A percentile compares a stretch with the other conserved stretches of the same genome.
Conservation (phyloP, 2,797 vertebrate species). For the Notolepis coatsorum region DNA sequence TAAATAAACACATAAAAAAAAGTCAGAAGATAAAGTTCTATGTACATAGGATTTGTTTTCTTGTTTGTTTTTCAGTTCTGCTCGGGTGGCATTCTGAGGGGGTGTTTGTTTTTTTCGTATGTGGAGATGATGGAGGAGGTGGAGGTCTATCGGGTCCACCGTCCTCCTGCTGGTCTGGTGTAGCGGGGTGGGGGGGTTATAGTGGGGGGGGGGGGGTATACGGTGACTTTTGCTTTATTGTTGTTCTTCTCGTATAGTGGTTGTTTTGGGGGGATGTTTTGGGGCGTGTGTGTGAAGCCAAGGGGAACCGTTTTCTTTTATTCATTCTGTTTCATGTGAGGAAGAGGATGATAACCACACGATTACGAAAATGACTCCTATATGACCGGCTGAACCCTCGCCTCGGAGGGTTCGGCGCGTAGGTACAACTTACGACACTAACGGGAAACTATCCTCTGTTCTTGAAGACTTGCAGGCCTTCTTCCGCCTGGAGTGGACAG, state of each 20-base stretch:
- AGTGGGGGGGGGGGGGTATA: background rate
- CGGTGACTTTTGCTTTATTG: slow-evolving; percentile 73
- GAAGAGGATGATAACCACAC: too few species aligned
- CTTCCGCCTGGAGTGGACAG: slow-evolving; percentile 80
- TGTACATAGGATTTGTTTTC: slow-evolving; percentile 76
- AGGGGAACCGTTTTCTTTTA: slow-evolving; percentile 57
- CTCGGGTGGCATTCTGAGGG: slow-evolving; percentile 60
- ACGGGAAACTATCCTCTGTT: slow-evolving; percentile 63
- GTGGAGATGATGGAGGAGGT: slow-evolving; percentile 41
- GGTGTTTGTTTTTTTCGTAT: slow-evolving; percentile 59
- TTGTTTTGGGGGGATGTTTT: slow-evolving; percentile 73
- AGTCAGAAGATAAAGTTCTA: slow-evolving; percentile 51
- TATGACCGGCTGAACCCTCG: slow-evolving; percentile 46
- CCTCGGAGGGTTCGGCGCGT: slow-evolving; percentile 49
- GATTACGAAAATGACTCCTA: slow-evolving; percentile 57
- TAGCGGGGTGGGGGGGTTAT: slow-evolving; percentile 42
- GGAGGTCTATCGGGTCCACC: slow-evolving; percentile 48
- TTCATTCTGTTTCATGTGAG: slow-evolving; percentile 64
- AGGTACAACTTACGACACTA: slow-evolving; percentile 38
- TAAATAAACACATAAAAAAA: too few species aligned
- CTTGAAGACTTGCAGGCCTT: slow-evolving; percentile 67
- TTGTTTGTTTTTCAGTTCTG: slow-evolving; percentile 63
- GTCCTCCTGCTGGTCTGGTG: slow-evolving; percentile 60
- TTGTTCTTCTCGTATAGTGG: slow-evolving; percentile 78
- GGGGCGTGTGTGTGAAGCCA: slow-evolving; percentile 64